Conservation (phyloP, 2,888 invertebrate species). For the Euplexia lucipara region DNA sequence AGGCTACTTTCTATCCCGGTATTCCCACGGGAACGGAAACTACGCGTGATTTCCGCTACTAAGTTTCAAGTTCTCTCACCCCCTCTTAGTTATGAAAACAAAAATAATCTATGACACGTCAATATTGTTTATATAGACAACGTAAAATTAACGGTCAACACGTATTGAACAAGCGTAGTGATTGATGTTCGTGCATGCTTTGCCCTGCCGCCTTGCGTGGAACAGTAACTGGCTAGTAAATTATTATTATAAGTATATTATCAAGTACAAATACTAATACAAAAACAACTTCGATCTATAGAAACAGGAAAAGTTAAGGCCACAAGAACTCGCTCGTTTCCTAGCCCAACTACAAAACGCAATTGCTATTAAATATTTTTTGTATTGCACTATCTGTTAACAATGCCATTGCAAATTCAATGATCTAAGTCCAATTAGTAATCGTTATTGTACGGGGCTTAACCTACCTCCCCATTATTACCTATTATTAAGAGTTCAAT, state of each 20-base stretch:
- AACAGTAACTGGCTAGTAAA: not conserved
- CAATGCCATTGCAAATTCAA: conserved; percentile 35
- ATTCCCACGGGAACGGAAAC: no score
- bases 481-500: conserved; percentile 5
- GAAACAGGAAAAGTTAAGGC: not conserved
- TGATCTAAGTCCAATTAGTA: conserved; percentile 40
- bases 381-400: conserved; percentile 26
- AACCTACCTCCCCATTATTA: conserved; percentile 1
- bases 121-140: no score
- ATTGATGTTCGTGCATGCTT: no score
- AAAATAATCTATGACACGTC: no score
- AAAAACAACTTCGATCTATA: not conserved
- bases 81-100: no score
- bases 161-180: no score
- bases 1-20: no score
- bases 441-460: conserved; percentile 17
- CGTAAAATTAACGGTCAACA: no score
- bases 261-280: not conserved
- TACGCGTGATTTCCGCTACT: no score
- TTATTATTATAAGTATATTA: not conserved
- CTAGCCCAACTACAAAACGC: conserved; percentile 12
- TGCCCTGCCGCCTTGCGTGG: no score
- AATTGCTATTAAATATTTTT: conserved; percentile 29
- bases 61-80: no score
- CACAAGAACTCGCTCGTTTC: conserved; percentile 25